A percentile compares a stretch with the other conserved stretches of the same genome.
phyloP scores from a whole-genome alignment of 2,888 invertebrate genomes.

The Ennomos erosarius region DNA sequence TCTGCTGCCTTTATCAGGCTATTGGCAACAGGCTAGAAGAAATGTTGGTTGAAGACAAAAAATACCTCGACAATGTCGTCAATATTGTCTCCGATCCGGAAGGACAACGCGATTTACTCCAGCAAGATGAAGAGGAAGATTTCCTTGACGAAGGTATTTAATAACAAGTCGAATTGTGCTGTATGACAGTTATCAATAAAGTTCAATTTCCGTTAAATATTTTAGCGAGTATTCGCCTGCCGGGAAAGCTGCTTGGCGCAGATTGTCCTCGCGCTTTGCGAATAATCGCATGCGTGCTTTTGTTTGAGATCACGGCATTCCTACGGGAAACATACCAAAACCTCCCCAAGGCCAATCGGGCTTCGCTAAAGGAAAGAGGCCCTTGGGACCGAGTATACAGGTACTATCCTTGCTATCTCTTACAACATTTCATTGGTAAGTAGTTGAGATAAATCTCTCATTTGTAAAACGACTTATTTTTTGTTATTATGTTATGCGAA shows the following conservation, averaged over 20 bases:
- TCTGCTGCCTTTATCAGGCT: constrained; percentile 70
- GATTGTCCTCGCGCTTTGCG: constrained; percentile 95
- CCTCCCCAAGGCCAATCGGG: constrained; percentile 89
- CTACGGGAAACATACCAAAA: constrained; percentile 97
- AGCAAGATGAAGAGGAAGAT: constrained; percentile 97
- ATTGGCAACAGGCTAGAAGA: constrained; percentile 96
- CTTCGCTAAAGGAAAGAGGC: constrained; percentile 91
- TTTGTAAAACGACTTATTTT: constrained; percentile 76
- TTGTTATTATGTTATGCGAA: constrained; percentile 81
- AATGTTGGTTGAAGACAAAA: constrained; percentile 92
- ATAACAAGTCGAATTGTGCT: neutral
- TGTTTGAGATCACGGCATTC: constrained; percentile 99
- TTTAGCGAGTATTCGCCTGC: constrained; percentile 87
- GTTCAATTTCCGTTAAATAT: constrained; percentile 18
- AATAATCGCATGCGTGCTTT: constrained; percentile 95
- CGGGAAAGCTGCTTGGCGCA: constrained; percentile 87
- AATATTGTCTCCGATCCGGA: constrained; percentile 90
- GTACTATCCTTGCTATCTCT: constrained; percentile 56
- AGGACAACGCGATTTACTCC: constrained; percentile 91
- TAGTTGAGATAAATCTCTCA: constrained; percentile 61
- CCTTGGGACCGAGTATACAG: constrained; percentile 94
- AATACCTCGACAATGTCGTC: constrained; percentile 88
- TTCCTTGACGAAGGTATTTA: constrained; percentile 95
- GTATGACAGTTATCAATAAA: constrained; percentile 22
- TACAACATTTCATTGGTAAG: constrained; percentile 67